Evolutionary conservation across 2,113 vertebrate genomes (phyloP), one percentile per base, ranked within the genome.

Genomic region (Anoplopoma fimbria): DNA sequence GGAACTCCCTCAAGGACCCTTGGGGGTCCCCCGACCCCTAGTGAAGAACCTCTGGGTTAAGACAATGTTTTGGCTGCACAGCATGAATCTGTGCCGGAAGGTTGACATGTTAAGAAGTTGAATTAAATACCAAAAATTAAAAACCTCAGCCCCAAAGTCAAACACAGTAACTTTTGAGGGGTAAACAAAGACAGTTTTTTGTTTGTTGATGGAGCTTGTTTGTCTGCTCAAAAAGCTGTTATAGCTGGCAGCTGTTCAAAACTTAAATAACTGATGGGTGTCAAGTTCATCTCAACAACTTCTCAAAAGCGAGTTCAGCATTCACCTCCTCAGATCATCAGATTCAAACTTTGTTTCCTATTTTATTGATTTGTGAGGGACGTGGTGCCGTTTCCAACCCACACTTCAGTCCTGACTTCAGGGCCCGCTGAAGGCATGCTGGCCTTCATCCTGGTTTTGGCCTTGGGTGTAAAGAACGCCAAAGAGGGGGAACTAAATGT

Each of bases 171-270:
- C 14, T 34, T 38, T 29, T 38, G 23, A 38, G 21, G 61, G 62
- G 60, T 45, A 68, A 67, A 79, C 53, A 65, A 70, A 71, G 6
- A 40, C 10, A 38, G 17, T 40, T 71, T 38, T 85, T 25, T 29
- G n/a, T 73, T 12, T 40, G 38, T 69, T 82, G 73, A 65, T 60
- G 55, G 62, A 80, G 51, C 42, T 12, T 55, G 80, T 70, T 67
- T 36, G 19, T 72, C 38, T 45, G 51, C 75, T 71, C 49, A 2
- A 49, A 61, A 49, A 71, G 76, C 65, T 67, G 71, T 68, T 31
- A 61, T 9, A 55, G 45, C 81, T 83, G 81, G 34, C 81, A 80
- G 77, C 72, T 73, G 61, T 33, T 83, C 81, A 80, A 19, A 57
- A 71, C 67, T 13, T 27, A 60, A 71, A 45, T 51, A 33, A 64